These are phyloP conservation scores for Pterobdella sp. DNA, from an alignment of 2,888 invertebrate genomes.

Conservation along the genomic window DNA sequence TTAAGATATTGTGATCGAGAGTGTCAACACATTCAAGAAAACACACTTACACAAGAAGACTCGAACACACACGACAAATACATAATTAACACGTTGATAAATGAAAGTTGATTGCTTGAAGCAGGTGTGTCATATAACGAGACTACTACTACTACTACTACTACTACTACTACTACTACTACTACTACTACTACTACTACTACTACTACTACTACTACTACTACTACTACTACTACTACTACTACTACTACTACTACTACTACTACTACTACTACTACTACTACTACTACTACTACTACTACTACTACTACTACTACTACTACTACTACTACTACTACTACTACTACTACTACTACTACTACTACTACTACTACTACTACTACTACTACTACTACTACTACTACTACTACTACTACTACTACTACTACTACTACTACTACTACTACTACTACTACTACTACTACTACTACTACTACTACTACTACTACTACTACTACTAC, in stretches of 20 bases:
- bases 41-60: no score
- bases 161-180: constrained; percentile 24
- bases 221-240: constrained; percentile 21
- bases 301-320: constrained; percentile 6
- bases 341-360: background rate
- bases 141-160: constrained; percentile 18
- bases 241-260: constrained; percentile 16
- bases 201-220: constrained; percentile 22
- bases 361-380: background rate
- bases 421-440: constrained; percentile 10
- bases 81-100: no score
- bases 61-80: no score
- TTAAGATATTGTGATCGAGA: no score
- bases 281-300: constrained; percentile 12
- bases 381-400: background rate
- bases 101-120: no score
- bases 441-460: constrained; percentile 10
- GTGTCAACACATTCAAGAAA: no score
- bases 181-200: constrained; percentile 24
- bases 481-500: constrained; percentile 9
- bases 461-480: constrained; percentile 7
- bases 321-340: constrained; percentile 9
- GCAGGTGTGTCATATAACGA: no score
- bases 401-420: background rate
- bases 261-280: constrained; percentile 12